phyloP scores from a whole-genome alignment of 2,113 vertebrate species.

The Hiodon alosoides region DNA sequence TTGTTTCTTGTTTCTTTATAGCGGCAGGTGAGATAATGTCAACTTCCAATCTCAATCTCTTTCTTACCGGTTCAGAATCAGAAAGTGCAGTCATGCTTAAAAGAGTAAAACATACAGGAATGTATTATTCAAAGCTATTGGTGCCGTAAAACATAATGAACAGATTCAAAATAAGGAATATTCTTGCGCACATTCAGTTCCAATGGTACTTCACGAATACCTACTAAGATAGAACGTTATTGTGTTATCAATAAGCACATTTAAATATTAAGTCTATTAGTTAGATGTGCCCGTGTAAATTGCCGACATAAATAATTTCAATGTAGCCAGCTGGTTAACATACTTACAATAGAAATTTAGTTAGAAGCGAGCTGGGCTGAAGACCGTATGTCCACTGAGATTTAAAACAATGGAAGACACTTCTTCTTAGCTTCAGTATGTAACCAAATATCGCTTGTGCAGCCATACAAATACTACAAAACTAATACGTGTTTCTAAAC shows the following conservation, averaged over 20 bases:
- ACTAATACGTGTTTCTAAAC: background rate
- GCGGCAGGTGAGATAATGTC: constrained; percentile 5
- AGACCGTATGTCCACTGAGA: constrained; percentile 16
- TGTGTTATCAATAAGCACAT: background rate
- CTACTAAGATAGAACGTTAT: too few species aligned
- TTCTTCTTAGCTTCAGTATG: constrained; percentile 14
- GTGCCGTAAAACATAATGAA: background rate
- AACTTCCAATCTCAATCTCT: constrained; percentile 38
- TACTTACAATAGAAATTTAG: constrained; percentile 54
- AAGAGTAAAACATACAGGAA: background rate
- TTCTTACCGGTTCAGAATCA: constrained; percentile 44
- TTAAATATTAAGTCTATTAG: background rate
- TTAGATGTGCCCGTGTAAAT: background rate
- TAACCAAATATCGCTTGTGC: background rate
- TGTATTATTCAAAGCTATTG: background rate
- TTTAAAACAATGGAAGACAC: constrained; percentile 17
- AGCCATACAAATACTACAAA: constrained; percentile 19
- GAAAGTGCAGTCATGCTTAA: constrained; percentile 48
- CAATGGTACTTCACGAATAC: too few species aligned
- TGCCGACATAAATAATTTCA: background rate
- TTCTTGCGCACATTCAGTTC: too few species aligned
- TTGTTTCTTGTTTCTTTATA: background rate
- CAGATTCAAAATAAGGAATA: too few species aligned
- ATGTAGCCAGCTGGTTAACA: background rate
- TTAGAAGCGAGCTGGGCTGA: constrained; percentile 34